phyloP scores from a whole-genome alignment of 2,113 vertebrate genomes.

The Tamias sibiricus region DNA sequence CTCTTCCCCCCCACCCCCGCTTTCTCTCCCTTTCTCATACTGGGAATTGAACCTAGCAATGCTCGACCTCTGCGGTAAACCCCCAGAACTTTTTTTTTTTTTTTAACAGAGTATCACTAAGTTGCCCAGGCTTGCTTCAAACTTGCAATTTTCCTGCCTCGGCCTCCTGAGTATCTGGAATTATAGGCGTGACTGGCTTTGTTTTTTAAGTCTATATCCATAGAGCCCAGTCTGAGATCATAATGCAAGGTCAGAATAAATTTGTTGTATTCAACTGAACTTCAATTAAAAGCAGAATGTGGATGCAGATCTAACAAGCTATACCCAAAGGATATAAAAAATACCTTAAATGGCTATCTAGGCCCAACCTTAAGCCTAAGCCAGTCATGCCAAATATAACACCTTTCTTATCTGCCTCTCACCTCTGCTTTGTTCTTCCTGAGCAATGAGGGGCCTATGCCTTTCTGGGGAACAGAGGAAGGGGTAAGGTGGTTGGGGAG shows the following conservation, averaged over 20 bases:
- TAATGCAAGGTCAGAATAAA: not conserved
- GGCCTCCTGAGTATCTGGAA: not conserved
- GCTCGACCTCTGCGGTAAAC: not conserved
- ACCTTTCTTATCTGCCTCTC: slow-evolving; percentile 81
- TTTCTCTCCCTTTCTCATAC: too few relatives aligned
- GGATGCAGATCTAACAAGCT: slow-evolving; percentile 45
- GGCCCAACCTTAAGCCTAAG: slow-evolving; percentile 42
- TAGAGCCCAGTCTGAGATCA: not conserved
- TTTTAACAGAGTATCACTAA: not conserved
- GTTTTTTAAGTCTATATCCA: not conserved
- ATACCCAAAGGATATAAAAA: not conserved
- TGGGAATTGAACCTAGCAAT: not conserved
- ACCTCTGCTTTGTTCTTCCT: slow-evolving; percentile 72
- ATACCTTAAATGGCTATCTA: slow-evolving; percentile 59
- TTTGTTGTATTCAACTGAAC: slow-evolving; percentile 46
- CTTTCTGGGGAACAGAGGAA: slow-evolving; percentile 77
- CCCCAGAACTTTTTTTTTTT: not conserved
- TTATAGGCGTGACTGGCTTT: not conserved
- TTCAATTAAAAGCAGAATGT: slow-evolving; percentile 41
- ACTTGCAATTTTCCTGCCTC: not conserved
- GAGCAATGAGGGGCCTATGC: slow-evolving; percentile 65
- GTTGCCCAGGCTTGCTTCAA: not conserved
- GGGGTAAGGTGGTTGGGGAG: not conserved
- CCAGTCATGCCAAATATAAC: slow-evolving; percentile 77
- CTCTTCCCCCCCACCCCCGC: too few relatives aligned